Conservation (phyloP, 2,113 vertebrate genomes). For the Beaufortia kweichowensis region DNA sequence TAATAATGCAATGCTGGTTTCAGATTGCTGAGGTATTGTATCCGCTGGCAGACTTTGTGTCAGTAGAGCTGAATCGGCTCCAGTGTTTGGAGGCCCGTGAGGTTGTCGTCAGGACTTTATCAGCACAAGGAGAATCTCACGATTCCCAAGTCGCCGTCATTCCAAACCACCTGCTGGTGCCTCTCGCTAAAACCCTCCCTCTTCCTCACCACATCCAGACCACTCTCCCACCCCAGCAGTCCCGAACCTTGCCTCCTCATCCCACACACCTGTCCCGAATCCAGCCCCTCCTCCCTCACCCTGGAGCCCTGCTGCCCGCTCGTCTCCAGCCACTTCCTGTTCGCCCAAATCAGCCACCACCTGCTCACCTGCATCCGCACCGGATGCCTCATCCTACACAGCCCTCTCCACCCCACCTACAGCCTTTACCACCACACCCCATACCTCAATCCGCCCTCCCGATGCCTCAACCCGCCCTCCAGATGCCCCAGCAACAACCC, state of each 20-base stretch:
- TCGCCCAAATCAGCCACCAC: constrained; percentile 34
- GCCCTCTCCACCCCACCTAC: constrained; percentile 60
- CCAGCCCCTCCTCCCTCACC: constrained; percentile 66
- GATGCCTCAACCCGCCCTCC: constrained; percentile 52
- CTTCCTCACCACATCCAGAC: constrained; percentile 66
- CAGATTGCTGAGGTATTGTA: constrained; percentile 91
- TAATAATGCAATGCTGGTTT: not conserved
- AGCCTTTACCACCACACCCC: constrained; percentile 29
- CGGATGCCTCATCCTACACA: constrained; percentile 49
- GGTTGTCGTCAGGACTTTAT: constrained; percentile 89
- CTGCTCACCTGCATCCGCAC: constrained; percentile 46
- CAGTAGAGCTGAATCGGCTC: constrained; percentile 82
- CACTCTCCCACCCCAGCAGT: constrained; percentile 67
- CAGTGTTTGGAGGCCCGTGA: constrained; percentile 84
- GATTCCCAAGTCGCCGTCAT: constrained; percentile 83
- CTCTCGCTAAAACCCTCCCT: constrained; percentile 75
- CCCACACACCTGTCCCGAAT: constrained; percentile 74
- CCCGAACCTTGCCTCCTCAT: constrained; percentile 68
- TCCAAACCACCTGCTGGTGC: constrained; percentile 88
- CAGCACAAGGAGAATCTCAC: constrained; percentile 88
- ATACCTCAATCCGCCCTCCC: constrained; percentile 45
- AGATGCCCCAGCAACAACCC: constrained; percentile 37
- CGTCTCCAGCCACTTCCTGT: constrained; percentile 69
- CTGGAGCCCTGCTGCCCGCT: constrained; percentile 64
- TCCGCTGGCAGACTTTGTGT: constrained; percentile 80